Conservation (phyloP, 2,797 vertebrate genomes). For the Galago senegalensis region DNA sequence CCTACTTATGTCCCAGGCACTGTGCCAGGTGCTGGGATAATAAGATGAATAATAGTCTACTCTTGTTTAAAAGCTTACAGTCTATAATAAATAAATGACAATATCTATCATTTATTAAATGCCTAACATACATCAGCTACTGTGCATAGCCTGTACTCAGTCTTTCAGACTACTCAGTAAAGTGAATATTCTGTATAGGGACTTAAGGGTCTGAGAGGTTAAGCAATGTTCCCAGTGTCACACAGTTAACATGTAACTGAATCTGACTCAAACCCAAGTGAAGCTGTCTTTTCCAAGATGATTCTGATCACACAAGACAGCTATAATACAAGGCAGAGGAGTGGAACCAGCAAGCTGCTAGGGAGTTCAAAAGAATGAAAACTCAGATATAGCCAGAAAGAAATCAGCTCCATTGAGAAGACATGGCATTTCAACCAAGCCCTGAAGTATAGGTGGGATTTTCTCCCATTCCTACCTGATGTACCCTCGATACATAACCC, state of each 20-base stretch:
- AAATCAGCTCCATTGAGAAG: too few relatives aligned
- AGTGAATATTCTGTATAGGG: neutral
- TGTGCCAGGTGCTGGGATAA: constrained; percentile 21
- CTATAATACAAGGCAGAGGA: neutral
- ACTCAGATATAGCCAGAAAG: neutral
- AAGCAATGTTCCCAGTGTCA: neutral
- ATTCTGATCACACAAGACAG: neutral
- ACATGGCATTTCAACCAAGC: neutral
- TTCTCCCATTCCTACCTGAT: neutral
- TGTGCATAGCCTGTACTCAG: neutral
- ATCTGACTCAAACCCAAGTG: neutral
- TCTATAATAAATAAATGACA: neutral
- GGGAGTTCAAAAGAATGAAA: neutral
- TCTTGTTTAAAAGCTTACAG: neutral
- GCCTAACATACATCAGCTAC: neutral
- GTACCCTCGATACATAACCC: neutral
- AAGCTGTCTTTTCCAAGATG: neutral
- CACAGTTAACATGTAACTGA: neutral
- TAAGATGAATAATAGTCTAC: constrained; percentile 15
- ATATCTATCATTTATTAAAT: neutral
- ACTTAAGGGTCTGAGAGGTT: neutral
- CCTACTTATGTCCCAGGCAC: constrained; percentile 61
- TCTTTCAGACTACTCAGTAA: neutral
- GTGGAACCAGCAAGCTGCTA: neutral
- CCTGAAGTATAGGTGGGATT: neutral